phyloP scores from a whole-genome alignment of 37 sponge, comb jelly and placozoan genomes.

The Ianthella basta region DNA sequence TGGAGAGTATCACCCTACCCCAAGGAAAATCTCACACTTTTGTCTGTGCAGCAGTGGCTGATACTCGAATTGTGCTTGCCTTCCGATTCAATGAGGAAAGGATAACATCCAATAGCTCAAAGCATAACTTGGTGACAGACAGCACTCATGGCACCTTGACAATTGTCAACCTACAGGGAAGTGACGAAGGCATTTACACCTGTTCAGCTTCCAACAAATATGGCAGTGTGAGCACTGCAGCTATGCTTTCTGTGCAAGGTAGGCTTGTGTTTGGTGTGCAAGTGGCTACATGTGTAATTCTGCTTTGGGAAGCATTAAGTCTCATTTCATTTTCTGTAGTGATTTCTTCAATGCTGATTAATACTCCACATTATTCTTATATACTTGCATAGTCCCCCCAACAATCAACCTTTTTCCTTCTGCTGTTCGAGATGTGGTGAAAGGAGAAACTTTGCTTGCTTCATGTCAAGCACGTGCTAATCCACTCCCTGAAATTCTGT shows the following conservation, averaged over 20 bases:
- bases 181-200: background rate
- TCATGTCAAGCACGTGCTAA: background rate
- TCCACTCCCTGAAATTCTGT: background rate
- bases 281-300: too few species aligned
- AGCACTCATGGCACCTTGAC: background rate
- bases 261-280: too few species aligned
- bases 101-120: background rate
- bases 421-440: background rate
- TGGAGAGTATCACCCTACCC: background rate
- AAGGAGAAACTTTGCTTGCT: background rate
- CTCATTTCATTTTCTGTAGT: too few species aligned
- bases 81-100: background rate
- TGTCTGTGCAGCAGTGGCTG: background rate
- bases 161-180: background rate
- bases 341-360: background rate
- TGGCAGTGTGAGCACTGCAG: slow-evolving; percentile 3
- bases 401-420: background rate
- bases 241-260: too few species aligned
- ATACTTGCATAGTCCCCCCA: background rate
- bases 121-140: background rate
- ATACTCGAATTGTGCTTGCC: background rate
- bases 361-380: background rate
- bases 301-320: too few species aligned
- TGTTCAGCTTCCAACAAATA: slow-evolving; percentile 22
- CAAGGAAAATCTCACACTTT: too few species aligned